Base-by-base conservation (phyloP, 2,113 vertebrate genomes). In the Gasterosteus nipponicus region DNA sequence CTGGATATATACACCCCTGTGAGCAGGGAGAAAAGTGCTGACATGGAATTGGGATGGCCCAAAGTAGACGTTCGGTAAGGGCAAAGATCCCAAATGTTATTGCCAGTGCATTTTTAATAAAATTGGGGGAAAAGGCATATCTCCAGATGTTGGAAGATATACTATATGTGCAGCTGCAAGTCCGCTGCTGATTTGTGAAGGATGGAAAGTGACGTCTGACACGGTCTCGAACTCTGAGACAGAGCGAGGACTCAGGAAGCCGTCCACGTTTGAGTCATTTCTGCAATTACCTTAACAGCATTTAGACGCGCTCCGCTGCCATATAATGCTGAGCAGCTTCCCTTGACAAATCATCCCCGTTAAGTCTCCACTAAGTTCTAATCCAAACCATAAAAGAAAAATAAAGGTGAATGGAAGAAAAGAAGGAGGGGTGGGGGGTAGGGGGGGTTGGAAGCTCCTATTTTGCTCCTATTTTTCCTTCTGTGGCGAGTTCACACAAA, bases 401-500 rank as follows among this genome's bases (percentile, higher is more conserved):
- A 81, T 73, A 71, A 84, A 89, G 62, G 75, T 86, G 78, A 67
- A 58, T 77, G 83, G 78, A 87, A 86, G 63, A 73, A 44, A 66
- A 71, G 62, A 81, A 26, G 53, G 56, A 65, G 68, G 68, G 56
- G 68, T 69, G 31, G 22, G 41, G 60, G 26, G 18, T n/a, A 60
- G 16, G 44, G 63, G 78, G 68, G 68, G 68, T 83, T 72, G 57
- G 65, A 80, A 49, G 78, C 18, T 26, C 22, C 22, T 26, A 26
- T 26, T 26, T 26, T 26, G 22, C 75, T 79, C 75, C 66, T 88
- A 83, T 90, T 91, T 91, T 91, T 88, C 83, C 75, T 87, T 88
- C 83, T 84, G 87, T 87, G 81, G 87, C 44, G 53, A 81, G 73
- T 86, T 91, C 87, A 86, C 86, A 94, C 86, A 93, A 93, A 91